Percentiles rank a stretch among this genome's conserved stretches.
Conservation (phyloP, 2,888 invertebrate species). For the Athripsodes cinereus region DNA sequence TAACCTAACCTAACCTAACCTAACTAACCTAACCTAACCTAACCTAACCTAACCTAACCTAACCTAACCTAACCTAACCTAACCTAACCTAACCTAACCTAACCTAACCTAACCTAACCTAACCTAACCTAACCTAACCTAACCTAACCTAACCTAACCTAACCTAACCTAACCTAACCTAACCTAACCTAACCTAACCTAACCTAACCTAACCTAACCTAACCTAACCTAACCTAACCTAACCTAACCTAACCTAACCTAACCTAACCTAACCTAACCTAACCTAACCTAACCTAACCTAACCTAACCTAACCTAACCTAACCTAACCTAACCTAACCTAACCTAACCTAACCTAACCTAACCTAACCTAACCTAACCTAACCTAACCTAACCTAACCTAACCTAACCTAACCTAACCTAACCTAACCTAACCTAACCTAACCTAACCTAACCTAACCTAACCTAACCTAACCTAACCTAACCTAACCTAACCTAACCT, state of each 20-base stretch:
- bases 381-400: slow-evolving; percentile 2
- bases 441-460: slow-evolving; percentile 2
- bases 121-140: slow-evolving; percentile 2
- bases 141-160: slow-evolving; percentile 2
- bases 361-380: slow-evolving; percentile 2
- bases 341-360: slow-evolving; percentile 2
- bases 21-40: neutral
- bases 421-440: slow-evolving; percentile 2
- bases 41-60: neutral
- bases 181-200: slow-evolving; percentile 2
- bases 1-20: neutral
- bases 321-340: slow-evolving; percentile 2
- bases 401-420: slow-evolving; percentile 2
- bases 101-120: slow-evolving; percentile 2
- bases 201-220: slow-evolving; percentile 2
- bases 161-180: slow-evolving; percentile 2
- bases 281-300: slow-evolving; percentile 2
- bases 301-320: slow-evolving; percentile 2
- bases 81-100: slow-evolving; percentile 1
- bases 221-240: slow-evolving; percentile 2
- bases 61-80: neutral
- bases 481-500: slow-evolving; percentile 2
- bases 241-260: slow-evolving; percentile 2
- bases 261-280: slow-evolving; percentile 2
- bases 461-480: slow-evolving; percentile 2